Percentiles rank a stretch among this genome's conserved stretches.
Evolutionary conservation across 1,140 invertebrate genomes (phyloP).

Genomic region (Hydropsyche tenuis): DNA sequence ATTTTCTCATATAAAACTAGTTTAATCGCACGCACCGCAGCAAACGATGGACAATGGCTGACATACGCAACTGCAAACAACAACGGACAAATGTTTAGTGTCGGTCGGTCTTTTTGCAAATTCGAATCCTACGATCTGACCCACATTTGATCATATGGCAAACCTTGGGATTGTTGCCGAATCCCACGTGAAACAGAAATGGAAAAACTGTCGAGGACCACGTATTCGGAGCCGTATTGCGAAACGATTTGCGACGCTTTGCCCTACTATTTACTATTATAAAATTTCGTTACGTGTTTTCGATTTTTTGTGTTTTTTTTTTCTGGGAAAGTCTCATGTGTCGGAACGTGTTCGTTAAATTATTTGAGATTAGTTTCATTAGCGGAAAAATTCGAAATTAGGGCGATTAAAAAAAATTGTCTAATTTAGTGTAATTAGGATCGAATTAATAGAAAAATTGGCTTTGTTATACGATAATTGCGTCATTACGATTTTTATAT

Average conservation of each 20-base stretch:
- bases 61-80: background rate
- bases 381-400: too few species aligned
- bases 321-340: background rate
- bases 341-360: background rate
- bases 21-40: background rate
- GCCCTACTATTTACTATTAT: background rate
- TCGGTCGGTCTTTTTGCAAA: background rate
- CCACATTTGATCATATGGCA: background rate
- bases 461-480: background rate
- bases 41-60: background rate
- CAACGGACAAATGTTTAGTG: background rate
- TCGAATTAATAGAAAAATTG: background rate
- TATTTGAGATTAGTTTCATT: too few species aligned
- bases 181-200: slow-evolving; percentile 21
- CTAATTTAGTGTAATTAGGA: too few species aligned
- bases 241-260: slow-evolving; percentile 12
- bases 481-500: background rate
- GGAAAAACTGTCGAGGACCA: background rate
- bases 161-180: slow-evolving; percentile 14
- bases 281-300: background rate
- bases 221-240: background rate
- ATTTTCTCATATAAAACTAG: background rate
- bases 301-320: background rate
- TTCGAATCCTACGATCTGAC: slow-evolving; percentile 14
- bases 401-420: too few species aligned